A percentile compares a stretch with the other conserved stretches of the same genome.
These are phyloP conservation scores for Sylvia borin DNA, from an alignment of 2,797 vertebrate genomes.

Conservation along the genomic window DNA sequence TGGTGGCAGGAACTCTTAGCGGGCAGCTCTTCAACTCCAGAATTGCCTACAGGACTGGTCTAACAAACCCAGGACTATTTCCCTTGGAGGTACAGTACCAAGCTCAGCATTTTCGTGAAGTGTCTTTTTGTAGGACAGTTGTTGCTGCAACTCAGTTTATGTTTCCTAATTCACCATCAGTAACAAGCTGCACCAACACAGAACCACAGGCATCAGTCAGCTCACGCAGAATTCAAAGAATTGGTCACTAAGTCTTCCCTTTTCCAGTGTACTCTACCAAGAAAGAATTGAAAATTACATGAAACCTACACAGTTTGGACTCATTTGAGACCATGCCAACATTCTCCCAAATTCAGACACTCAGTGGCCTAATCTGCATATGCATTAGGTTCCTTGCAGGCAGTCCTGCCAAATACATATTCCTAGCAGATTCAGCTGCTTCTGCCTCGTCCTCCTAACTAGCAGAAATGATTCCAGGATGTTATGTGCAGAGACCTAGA, in stretches of 20 bases:
- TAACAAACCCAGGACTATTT: neutral
- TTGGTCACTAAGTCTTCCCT: neutral
- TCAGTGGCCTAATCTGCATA: conserved; percentile 2
- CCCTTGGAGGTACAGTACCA: neutral
- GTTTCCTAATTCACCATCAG: neutral
- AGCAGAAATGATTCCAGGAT: conserved; percentile 24
- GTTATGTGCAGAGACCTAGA: conserved; percentile 24
- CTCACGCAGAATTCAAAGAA: neutral
- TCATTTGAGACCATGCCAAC: neutral
- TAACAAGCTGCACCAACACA: neutral
- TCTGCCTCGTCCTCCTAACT: conserved; percentile 2
- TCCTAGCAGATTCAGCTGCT: conserved; percentile 33
- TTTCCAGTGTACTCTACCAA: neutral
- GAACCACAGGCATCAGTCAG: neutral
- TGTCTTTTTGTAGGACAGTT: neutral
- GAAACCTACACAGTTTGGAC: neutral
- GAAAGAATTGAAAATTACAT: neutral
- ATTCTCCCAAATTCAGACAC: neutral
- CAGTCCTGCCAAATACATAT: conserved; percentile 7
- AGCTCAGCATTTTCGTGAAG: neutral
- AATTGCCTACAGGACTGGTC: neutral
- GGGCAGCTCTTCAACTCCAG: neutral
- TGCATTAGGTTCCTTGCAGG: conserved; percentile 11
- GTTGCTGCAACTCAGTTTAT: neutral
- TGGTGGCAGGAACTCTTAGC: neutral